Evolutionary conservation across 1,140 invertebrate species (phyloP).

Genomic region (Hycleus phaleratus): DNA sequence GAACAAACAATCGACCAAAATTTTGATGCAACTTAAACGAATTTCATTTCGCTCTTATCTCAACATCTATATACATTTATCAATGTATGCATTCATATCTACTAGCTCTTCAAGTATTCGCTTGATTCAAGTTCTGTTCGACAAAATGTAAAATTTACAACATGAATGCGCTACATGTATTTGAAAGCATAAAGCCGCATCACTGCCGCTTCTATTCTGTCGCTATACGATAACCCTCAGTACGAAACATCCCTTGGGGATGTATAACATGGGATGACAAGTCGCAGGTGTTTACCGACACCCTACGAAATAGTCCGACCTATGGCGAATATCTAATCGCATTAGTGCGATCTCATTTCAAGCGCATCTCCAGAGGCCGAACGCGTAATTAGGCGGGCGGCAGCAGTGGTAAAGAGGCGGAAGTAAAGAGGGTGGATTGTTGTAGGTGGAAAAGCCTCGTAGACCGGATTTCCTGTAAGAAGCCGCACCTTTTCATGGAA

Average conservation of each 20-base stretch:
- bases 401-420: neutral
- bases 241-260: conserved; percentile 4
- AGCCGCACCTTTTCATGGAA: neutral
- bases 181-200: neutral
- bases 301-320: conserved; percentile 8
- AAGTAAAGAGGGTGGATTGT: neutral
- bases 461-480: neutral
- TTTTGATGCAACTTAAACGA: too few species aligned
- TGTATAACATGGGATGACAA: conserved; percentile 14
- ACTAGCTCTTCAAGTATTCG: neutral
- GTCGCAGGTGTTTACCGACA: conserved; percentile 14
- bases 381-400: conserved; percentile 10
- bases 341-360: conserved; percentile 19
- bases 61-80: too few species aligned
- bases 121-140: conserved; percentile 1
- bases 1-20: too few species aligned
- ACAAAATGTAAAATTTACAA: conserved; percentile 13
- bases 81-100: too few species aligned
- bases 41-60: too few species aligned
- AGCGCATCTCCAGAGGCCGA: conserved; percentile 12
- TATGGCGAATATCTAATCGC: conserved; percentile 13
- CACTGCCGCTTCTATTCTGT: neutral
- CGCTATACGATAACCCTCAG: neutral
- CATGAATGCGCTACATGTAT: neutral
- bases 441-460: too few species aligned